Percentiles rank a stretch among this genome's conserved stretches.
phyloP scores from a whole-genome alignment of 1,140 invertebrate species.

The Reticulitermes speratus region DNA sequence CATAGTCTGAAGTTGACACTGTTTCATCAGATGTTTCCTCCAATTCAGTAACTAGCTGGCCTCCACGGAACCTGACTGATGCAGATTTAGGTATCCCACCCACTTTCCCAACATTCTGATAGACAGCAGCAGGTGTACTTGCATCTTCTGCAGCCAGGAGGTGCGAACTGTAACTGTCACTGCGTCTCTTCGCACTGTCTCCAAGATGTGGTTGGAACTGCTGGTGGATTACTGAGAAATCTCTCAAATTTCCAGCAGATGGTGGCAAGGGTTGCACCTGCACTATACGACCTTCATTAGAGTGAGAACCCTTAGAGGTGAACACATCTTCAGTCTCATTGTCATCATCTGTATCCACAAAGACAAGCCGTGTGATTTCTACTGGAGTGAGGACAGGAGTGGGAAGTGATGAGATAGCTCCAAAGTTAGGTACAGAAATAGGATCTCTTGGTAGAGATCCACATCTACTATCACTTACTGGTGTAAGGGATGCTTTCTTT shows the following conservation, averaged over 20 bases:
- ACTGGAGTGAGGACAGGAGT: conserved; percentile 58
- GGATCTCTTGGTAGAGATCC: conserved; percentile 54
- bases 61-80: conserved; percentile 58
- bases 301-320: conserved; percentile 11
- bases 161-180: conserved; percentile 61
- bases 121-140: not conserved
- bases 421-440: conserved; percentile 75
- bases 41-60: conserved; percentile 44
- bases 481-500: not conserved
- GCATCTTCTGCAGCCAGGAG: conserved; percentile 57
- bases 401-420: conserved; percentile 41
- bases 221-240: conserved; percentile 41
- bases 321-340: conserved; percentile 51
- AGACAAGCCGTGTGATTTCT: conserved; percentile 67
- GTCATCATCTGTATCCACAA: conserved; percentile 68
- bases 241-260: not conserved
- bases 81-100: conserved; percentile 49
- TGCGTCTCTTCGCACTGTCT: conserved; percentile 39
- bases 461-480: not conserved
- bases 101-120: conserved; percentile 50
- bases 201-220: conserved; percentile 39
- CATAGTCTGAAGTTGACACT: conserved; percentile 71
- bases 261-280: not conserved
- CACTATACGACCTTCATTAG: conserved; percentile 30
- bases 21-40: conserved; percentile 63